Conservation (phyloP, 2,113 vertebrate genomes). For the Geothlypis trichas region DNA sequence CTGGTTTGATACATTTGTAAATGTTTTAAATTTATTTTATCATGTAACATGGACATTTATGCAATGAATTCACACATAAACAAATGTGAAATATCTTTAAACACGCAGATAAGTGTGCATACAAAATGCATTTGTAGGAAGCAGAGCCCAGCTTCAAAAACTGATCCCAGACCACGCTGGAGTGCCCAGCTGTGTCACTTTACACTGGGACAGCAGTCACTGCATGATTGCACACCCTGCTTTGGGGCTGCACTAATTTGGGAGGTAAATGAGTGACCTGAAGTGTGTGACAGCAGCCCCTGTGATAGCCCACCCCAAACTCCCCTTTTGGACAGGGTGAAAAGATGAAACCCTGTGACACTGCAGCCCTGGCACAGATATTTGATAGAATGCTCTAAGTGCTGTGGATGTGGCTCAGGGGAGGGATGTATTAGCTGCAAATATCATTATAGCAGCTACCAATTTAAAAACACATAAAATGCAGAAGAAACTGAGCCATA, state of each 20-base stretch:
- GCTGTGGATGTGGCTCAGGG: not conserved
- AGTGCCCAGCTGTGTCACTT: not conserved
- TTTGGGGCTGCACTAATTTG: not conserved
- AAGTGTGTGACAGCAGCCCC: not conserved
- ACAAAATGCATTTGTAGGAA: not conserved
- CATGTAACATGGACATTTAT: not conserved
- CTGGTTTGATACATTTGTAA: not conserved
- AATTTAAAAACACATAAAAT: not conserved
- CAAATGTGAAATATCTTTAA: not conserved
- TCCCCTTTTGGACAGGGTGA: not conserved
- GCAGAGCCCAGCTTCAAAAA: not conserved
- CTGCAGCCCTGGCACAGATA: not conserved
- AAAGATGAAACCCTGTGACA: not conserved
- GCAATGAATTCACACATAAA: not conserved
- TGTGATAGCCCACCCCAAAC: not conserved
- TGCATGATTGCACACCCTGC: not conserved
- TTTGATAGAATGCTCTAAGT: fast-evolving
- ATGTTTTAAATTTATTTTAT: not conserved
- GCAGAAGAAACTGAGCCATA: not conserved
- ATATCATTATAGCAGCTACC: not conserved
- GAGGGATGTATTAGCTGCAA: not conserved
- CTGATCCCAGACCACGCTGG: fast-evolving
- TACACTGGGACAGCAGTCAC: not conserved
- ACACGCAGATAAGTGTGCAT: not conserved
- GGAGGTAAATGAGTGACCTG: not conserved